phyloP scores from a whole-genome alignment of 2,888 invertebrate species.

The Brenthis daphne region DNA sequence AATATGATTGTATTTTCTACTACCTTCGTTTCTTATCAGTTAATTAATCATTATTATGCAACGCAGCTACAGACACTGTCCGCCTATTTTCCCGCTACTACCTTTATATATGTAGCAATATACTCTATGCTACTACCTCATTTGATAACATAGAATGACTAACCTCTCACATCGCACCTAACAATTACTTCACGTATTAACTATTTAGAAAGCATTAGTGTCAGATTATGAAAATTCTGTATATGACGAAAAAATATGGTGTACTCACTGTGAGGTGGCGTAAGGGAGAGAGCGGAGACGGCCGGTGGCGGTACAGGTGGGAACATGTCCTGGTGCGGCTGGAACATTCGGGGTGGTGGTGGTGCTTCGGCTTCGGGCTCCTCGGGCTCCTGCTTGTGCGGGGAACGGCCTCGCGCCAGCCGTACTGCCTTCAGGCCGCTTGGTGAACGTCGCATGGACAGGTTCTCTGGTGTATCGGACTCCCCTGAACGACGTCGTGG shows the following conservation, averaged over 20 bases:
- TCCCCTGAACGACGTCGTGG: slow-evolving; percentile 93
- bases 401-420: slow-evolving; percentile 61
- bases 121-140: slow-evolving; percentile 22
- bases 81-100: slow-evolving; percentile 25
- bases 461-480: slow-evolving; percentile 81
- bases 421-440: slow-evolving; percentile 70
- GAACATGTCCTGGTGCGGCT: slow-evolving; percentile 85
- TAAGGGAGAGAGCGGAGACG: slow-evolving; percentile 88
- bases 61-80: slow-evolving; percentile 28
- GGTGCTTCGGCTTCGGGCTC: slow-evolving; percentile 77
- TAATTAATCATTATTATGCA: slow-evolving; percentile 42
- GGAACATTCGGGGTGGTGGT: slow-evolving; percentile 81
- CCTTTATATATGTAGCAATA: no score
- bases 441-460: slow-evolving; percentile 83
- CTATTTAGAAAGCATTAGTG: neutral
- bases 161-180: neutral
- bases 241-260: neutral
- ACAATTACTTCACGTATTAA: neutral
- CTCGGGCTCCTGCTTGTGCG: slow-evolving; percentile 68
- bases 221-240: no score
- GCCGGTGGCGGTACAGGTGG: slow-evolving; percentile 86
- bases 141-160: slow-evolving; percentile 12
- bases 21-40: slow-evolving; percentile 41
- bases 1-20: slow-evolving; percentile 31
- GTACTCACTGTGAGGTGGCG: slow-evolving; percentile 91